Percentiles rank a stretch among this genome's conserved stretches.
Conservation (phyloP, 2,113 vertebrate genomes). For the Notothenia coriiceps region DNA sequence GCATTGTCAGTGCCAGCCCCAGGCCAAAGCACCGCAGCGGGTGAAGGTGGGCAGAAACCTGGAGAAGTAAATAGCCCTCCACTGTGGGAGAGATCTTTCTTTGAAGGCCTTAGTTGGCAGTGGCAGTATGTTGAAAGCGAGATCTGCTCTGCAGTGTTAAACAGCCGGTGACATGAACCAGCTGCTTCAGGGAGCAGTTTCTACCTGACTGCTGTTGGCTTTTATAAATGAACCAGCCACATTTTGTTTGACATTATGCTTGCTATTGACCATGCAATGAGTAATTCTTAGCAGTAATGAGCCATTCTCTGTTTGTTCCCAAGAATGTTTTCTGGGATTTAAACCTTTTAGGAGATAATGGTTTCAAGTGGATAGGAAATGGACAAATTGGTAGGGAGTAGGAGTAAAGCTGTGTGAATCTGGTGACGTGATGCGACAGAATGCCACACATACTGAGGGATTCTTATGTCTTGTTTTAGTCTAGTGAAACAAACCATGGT, state of each 20-base stretch:
- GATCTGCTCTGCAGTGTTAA: slow-evolving; percentile 19
- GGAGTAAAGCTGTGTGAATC: neutral
- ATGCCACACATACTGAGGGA: neutral
- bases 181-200: slow-evolving; percentile 30
- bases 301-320: neutral
- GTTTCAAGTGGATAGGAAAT: neutral
- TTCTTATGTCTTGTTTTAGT: neutral
- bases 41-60: slow-evolving; percentile 13
- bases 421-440: neutral
- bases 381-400: neutral
- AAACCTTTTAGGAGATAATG: neutral
- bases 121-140: slow-evolving; percentile 22
- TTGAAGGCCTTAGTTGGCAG: slow-evolving; percentile 25
- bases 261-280: neutral
- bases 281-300: neutral
- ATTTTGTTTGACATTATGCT: slow-evolving; percentile 25
- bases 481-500: neutral
- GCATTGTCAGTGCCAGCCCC: neutral
- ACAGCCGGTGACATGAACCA: slow-evolving; percentile 38
- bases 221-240: slow-evolving; percentile 29
- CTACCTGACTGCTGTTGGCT: slow-evolving; percentile 5
- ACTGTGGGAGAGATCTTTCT: slow-evolving; percentile 13
- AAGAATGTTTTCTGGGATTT: neutral
- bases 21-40: neutral
- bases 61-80: neutral